These are phyloP conservation scores for Porites rus DNA, from an alignment of 92 coral and sea anemone species.

Conservation along the genomic window DNA sequence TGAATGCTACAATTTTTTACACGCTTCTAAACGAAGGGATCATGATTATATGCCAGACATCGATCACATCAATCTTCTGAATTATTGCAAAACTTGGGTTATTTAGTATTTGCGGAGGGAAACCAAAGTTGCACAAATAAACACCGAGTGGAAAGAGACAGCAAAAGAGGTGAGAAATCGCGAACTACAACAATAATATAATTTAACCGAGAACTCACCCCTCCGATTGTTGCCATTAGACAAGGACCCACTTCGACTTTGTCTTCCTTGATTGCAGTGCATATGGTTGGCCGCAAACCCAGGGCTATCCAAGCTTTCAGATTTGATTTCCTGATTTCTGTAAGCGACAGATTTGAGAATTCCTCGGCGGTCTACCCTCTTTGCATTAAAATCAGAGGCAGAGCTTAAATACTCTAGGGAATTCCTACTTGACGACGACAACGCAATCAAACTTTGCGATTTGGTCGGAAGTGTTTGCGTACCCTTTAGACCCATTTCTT, in stretches of 20 bases:
- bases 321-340: conserved; percentile 82
- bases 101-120: not conserved
- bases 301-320: conserved; percentile 73
- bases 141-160: not conserved
- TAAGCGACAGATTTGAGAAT: conserved; percentile 89
- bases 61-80: not conserved
- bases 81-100: not conserved
- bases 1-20: too few relatives aligned
- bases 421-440: conserved; percentile 33
- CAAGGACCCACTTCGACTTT: conserved; percentile 38
- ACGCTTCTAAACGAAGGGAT: not conserved
- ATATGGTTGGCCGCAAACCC: conserved; percentile 8
- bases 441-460: conserved; percentile 74
- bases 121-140: conserved; percentile 21
- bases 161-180: conserved; percentile 4
- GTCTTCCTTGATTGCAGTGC: conserved; percentile 5
- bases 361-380: conserved; percentile 71
- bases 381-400: conserved; percentile 18
- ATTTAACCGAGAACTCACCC: conserved; percentile 22
- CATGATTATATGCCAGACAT: not conserved
- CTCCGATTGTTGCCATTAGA: conserved; percentile 12
- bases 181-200: not conserved
- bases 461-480: conserved; percentile 32
- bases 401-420: conserved; percentile 25
- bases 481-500: conserved; percentile 27